Conservation (phyloP, 1,140 invertebrate species). For the Drosophila subpulchrella region DNA sequence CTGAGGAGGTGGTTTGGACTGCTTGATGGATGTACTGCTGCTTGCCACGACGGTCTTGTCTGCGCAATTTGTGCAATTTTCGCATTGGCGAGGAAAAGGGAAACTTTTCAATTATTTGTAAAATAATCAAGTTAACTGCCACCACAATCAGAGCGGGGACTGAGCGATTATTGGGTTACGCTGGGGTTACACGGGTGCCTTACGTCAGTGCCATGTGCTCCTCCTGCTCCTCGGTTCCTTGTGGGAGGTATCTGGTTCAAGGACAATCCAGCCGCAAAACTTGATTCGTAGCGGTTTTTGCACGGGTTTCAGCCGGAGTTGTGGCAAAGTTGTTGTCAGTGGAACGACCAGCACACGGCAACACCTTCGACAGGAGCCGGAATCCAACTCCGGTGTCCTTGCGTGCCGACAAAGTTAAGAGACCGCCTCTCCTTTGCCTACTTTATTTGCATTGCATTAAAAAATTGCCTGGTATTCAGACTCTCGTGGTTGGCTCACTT, state of each 20-base stretch:
- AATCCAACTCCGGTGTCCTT: slow-evolving; percentile 47
- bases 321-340: slow-evolving; percentile 35
- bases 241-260: slow-evolving; percentile 66
- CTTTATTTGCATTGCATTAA: slow-evolving; percentile 71
- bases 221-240: slow-evolving; percentile 2
- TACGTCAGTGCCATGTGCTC: slow-evolving; percentile 30
- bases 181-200: background rate
- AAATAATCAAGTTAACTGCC: slow-evolving; percentile 80
- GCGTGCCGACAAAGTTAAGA: slow-evolving; percentile 64
- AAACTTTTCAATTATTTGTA: slow-evolving; percentile 81
- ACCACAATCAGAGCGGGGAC: slow-evolving; percentile 45
- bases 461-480: slow-evolving; percentile 50
- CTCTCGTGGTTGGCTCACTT: slow-evolving; percentile 19
- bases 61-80: slow-evolving; percentile 66
- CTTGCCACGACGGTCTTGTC: slow-evolving; percentile 36
- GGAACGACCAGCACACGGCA: slow-evolving; percentile 48
- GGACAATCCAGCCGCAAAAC: slow-evolving; percentile 68
- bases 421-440: slow-evolving; percentile 25
- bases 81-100: slow-evolving; percentile 49
- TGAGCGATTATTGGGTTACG: slow-evolving; percentile 24
- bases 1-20: background rate
- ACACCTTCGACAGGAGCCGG: slow-evolving; percentile 56
- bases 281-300: slow-evolving; percentile 65
- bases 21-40: slow-evolving; percentile 36
- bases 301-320: slow-evolving; percentile 50